A percentile compares a stretch with the other conserved stretches of the same genome.
These are phyloP conservation scores for Idris sp. DNA, from an alignment of 1,140 invertebrate genomes.

Conservation along the genomic window DNA sequence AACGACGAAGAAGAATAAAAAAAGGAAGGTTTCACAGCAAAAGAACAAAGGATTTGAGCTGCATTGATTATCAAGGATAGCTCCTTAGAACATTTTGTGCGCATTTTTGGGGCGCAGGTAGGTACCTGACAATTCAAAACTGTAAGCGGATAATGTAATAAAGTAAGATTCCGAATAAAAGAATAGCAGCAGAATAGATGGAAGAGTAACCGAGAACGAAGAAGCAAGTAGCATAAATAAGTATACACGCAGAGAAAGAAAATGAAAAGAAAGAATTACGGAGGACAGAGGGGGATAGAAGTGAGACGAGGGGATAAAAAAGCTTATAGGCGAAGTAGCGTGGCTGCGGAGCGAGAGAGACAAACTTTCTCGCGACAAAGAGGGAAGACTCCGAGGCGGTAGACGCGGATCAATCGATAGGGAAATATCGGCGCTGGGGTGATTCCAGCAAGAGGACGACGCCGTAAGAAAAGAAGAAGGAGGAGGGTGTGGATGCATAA, in stretches of 20 bases:
- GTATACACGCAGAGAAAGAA: conserved; percentile 37
- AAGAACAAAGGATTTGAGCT: conserved; percentile 37
- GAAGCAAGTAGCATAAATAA: conserved; percentile 55
- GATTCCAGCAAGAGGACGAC: conserved; percentile 61
- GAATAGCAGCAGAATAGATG: conserved; percentile 19
- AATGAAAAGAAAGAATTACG: conserved; percentile 31
- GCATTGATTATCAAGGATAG: conserved; percentile 41
- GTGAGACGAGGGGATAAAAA: conserved; percentile 42
- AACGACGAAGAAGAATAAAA: too few relatives aligned
- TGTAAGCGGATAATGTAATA: conserved; percentile 63
- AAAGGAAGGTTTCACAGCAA: not conserved
- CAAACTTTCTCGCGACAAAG: conserved; percentile 59
- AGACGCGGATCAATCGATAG: conserved; percentile 76
- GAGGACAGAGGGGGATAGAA: conserved; percentile 17
- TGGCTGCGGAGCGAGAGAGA: conserved; percentile 50
- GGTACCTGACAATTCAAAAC: conserved; percentile 53
- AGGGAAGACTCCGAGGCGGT: conserved; percentile 53
- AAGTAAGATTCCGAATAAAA: conserved; percentile 50
- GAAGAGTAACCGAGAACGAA: conserved; percentile 36
- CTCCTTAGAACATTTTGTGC: conserved; percentile 36
- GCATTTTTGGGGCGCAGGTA: conserved; percentile 59
- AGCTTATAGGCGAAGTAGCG: conserved; percentile 54
- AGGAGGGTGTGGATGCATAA: conserved; percentile 70
- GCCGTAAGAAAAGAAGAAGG: conserved; percentile 27
- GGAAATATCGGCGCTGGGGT: conserved; percentile 74